Percentiles rank a stretch among this genome's conserved stretches.
Conservation (phyloP, 2,113 vertebrate genomes). For the Enhydra lutris region DNA sequence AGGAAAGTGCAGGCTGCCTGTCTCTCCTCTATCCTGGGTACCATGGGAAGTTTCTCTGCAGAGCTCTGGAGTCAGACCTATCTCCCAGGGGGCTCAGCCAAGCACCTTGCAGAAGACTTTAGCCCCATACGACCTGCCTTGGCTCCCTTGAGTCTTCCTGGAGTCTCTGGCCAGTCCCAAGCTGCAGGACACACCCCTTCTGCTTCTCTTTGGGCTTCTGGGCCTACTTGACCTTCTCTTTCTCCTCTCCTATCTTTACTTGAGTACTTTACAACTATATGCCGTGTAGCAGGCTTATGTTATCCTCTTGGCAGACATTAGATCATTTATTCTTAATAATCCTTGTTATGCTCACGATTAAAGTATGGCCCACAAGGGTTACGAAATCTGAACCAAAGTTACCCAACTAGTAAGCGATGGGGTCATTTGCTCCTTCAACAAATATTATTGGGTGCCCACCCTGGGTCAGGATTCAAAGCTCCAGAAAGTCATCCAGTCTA, state of each 20-base stretch:
- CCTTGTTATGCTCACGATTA: conserved; percentile 14
- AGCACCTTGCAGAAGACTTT: background rate
- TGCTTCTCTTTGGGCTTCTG: background rate
- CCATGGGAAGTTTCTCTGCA: background rate
- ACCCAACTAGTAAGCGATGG: background rate
- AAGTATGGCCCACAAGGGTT: background rate
- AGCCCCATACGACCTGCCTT: background rate
- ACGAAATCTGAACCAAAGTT: conserved; percentile 44
- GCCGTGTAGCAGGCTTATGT: background rate
- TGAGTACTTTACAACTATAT: background rate
- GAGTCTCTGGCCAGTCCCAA: background rate
- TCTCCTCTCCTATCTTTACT: background rate
- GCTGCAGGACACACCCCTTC: background rate
- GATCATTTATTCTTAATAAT: conserved; percentile 42
- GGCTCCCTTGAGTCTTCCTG: background rate
- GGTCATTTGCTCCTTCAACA: background rate
- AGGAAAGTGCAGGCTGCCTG: background rate
- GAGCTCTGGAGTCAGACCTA: background rate
- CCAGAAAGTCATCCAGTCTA: background rate
- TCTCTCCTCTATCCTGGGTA: background rate
- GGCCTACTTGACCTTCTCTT: background rate
- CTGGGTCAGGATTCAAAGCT: conserved; percentile 12
- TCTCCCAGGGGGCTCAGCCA: background rate
- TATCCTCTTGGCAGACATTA: conserved; percentile 21
- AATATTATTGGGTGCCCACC: background rate